Percentiles rank a stretch among this genome's conserved stretches.
Conservation (phyloP, 2,113 vertebrate genomes). For the Struthidea cinerea region DNA sequence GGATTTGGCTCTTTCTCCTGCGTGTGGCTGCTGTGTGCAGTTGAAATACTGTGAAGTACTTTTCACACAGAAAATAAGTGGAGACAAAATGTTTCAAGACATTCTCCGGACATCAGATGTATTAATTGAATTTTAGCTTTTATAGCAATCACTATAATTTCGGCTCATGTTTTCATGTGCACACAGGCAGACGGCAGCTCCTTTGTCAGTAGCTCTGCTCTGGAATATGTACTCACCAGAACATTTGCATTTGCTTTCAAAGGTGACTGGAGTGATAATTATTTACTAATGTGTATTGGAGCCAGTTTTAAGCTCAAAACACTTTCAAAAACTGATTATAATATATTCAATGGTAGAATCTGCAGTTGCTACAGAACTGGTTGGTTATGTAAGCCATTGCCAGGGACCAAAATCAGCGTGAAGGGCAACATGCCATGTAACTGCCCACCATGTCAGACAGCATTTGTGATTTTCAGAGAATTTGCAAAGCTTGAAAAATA, state of each 20-base stretch:
- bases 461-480: neutral
- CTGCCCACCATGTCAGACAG: neutral
- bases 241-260: neutral
- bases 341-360: neutral
- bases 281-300: neutral
- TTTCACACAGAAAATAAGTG: neutral
- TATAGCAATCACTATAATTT: neutral
- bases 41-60: neutral
- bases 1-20: neutral
- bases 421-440: neutral
- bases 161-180: neutral
- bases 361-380: neutral
- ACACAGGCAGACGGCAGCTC: neutral
- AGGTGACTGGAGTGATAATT: neutral
- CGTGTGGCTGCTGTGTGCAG: neutral
- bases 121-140: slow-evolving; percentile 13
- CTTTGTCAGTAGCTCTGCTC: neutral
- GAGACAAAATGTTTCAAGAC: neutral
- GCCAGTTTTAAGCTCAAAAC: neutral
- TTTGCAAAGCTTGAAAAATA: neutral
- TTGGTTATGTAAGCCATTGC: neutral
- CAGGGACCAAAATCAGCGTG: neutral
- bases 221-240: neutral
- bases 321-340: neutral
- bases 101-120: neutral